A percentile compares a stretch with the other conserved stretches of the same genome.
phyloP scores from a whole-genome alignment of 1,140 invertebrate species.

The Microvelia longipes region DNA sequence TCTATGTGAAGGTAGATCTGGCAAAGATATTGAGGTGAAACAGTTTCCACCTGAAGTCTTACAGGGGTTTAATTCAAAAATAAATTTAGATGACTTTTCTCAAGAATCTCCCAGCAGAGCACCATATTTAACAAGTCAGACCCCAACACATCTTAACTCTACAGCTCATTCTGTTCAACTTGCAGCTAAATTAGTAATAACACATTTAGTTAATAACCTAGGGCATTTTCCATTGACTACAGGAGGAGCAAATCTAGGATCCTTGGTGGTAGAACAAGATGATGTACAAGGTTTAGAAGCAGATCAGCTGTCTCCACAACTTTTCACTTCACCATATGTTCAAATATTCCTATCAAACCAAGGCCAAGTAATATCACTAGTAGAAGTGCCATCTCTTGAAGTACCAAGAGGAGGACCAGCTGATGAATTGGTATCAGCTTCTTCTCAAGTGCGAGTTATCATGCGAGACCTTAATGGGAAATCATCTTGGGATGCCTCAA shows the following conservation, averaged over 20 bases:
- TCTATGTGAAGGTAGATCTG: constrained; percentile 17
- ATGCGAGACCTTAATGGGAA: constrained; percentile 89
- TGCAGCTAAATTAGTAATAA: constrained; percentile 52
- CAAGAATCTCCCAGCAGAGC: constrained; percentile 15
- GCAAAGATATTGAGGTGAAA: constrained; percentile 13
- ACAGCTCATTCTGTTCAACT: constrained; percentile 35
- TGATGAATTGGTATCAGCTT: constrained; percentile 40
- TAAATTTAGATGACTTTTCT: constrained; percentile 47
- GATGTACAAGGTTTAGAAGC: constrained; percentile 61
- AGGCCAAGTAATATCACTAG: constrained; percentile 69
- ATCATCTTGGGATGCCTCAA: constrained; percentile 87
- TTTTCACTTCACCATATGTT: constrained; percentile 74
- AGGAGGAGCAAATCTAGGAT: constrained; percentile 66
- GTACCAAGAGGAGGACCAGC: constrained; percentile 71
- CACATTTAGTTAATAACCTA: constrained; percentile 71
- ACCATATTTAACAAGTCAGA: constrained; percentile 11
- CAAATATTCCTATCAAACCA: constrained; percentile 69
- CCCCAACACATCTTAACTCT: constrained; percentile 20
- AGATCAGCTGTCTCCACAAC: constrained; percentile 57
- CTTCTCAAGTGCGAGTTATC: constrained; percentile 54
- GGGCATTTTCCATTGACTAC: constrained; percentile 80
- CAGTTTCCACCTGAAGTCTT: constrained; percentile 23
- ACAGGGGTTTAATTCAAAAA: constrained; percentile 55
- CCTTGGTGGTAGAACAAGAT: constrained; percentile 79
- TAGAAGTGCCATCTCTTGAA: constrained; percentile 80